These are phyloP conservation scores for Bombus confusus DNA, from an alignment of 1,140 invertebrate species.

Conservation along the genomic window DNA sequence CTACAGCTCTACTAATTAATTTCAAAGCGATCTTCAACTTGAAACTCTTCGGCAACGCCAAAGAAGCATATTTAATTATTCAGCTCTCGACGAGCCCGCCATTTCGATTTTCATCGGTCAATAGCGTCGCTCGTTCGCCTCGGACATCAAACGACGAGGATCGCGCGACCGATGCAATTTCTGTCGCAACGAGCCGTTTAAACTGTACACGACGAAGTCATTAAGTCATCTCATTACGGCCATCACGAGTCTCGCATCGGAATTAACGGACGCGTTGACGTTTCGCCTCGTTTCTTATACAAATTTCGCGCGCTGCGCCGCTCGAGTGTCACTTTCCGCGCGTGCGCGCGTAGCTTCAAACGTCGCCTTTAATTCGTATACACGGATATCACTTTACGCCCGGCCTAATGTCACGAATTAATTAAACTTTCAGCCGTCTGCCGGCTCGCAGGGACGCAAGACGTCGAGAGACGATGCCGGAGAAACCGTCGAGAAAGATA, in stretches of 20 bases:
- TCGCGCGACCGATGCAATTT: not conserved
- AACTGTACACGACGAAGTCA: conserved; percentile 5
- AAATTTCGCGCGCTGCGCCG: conserved; percentile 1
- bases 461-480: not conserved
- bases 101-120: not conserved
- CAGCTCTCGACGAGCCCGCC: too few species aligned
- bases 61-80: too few species aligned
- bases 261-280: conserved; percentile 18
- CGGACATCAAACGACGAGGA: not conserved
- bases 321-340: not conserved
- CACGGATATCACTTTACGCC: conserved; percentile 1
- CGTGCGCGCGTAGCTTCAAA: not conserved
- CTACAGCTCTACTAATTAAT: too few species aligned
- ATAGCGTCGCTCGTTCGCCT: not conserved
- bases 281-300: not conserved
- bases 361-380: conserved; percentile 6
- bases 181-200: not conserved
- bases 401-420: conserved; percentile 20
- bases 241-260: not conserved
- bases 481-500: not conserved
- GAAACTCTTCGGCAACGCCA: too few species aligned
- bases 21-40: too few species aligned
- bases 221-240: conserved; percentile 31
- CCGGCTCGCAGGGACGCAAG: not conserved
- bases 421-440: conserved; percentile 6